These are phyloP conservation scores for Anomalospiza imberbis DNA, from an alignment of 2,797 vertebrate species.

Conservation along the genomic window DNA sequence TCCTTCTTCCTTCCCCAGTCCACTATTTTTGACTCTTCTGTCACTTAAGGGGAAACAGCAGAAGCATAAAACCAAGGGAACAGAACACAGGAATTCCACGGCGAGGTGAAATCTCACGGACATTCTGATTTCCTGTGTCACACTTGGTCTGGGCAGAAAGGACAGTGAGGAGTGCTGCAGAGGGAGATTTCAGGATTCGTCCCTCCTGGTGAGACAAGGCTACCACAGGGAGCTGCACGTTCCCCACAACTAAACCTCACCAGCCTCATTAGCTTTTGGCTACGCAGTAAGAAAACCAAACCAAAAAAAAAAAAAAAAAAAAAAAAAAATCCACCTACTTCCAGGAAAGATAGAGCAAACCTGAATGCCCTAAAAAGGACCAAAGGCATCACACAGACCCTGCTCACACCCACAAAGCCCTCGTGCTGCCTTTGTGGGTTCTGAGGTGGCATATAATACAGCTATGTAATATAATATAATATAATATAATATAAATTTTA, in stretches of 20 bases:
- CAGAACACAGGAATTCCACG: background rate
- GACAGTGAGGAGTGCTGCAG: background rate
- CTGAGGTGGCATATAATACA: background rate
- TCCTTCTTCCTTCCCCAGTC: background rate
- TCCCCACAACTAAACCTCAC: background rate
- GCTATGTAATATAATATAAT: no score
- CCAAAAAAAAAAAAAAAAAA: no score
- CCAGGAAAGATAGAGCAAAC: background rate
- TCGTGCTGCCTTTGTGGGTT: background rate
- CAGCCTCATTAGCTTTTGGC: background rate
- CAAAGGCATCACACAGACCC: background rate
- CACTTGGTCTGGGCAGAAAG: background rate
- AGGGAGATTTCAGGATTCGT: background rate
- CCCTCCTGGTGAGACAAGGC: rapidly evolving
- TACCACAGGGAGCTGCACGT: background rate
- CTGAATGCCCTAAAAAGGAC: background rate
- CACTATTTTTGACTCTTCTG: background rate
- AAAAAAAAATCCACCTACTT: no score
- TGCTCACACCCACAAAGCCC: background rate
- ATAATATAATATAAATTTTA: no score
- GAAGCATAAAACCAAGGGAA: background rate
- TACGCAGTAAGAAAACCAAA: background rate
- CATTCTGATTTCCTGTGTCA: background rate
- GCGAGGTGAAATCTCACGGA: background rate
- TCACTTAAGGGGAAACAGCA: background rate